A percentile compares a stretch with the other conserved stretches of the same genome.
phyloP scores from a whole-genome alignment of 1,140 invertebrate genomes.

The Solenopsis invicta region DNA sequence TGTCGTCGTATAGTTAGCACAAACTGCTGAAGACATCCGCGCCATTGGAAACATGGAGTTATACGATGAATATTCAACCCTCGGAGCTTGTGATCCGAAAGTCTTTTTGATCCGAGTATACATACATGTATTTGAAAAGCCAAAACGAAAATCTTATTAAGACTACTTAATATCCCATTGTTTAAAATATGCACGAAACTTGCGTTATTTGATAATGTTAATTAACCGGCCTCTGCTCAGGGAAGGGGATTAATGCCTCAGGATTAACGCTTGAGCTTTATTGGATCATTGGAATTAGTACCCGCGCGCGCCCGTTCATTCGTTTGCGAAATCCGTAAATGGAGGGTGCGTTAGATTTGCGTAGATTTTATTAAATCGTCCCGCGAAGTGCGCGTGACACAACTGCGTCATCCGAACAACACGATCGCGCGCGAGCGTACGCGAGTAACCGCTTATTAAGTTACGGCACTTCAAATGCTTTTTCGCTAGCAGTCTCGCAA shows the following conservation, averaged over 20 bases:
- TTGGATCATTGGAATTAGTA: conserved; percentile 34
- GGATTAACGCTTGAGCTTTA: conserved; percentile 42
- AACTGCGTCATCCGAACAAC: conserved; percentile 9
- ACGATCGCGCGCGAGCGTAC: not conserved
- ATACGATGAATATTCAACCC: conserved; percentile 20
- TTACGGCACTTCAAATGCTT: conserved; percentile 32
- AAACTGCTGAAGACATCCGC: not conserved
- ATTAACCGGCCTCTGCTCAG: not conserved
- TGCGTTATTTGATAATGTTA: conserved; percentile 17
- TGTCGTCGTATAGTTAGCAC: not conserved
- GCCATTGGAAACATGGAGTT: not conserved
- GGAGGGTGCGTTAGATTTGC: conserved; percentile 4
- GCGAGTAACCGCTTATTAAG: conserved; percentile 22
- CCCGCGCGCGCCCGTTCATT: not conserved
- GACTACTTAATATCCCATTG: conserved; percentile 1
- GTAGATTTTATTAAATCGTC: conserved; percentile 40
- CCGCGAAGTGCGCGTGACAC: not conserved
- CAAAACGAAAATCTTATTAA: not conserved
- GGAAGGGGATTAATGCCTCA: not conserved
- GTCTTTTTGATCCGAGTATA: not conserved
- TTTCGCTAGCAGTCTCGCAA: conserved; percentile 12
- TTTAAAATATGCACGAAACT: not conserved
- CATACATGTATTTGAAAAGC: not conserved
- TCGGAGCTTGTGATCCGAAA: not conserved
- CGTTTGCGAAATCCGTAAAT: conserved; percentile 40